Evolutionary conservation across 37 sponge, comb jelly and placozoan genomes (phyloP).

Genomic region (Bolinopsis microptera): DNA sequence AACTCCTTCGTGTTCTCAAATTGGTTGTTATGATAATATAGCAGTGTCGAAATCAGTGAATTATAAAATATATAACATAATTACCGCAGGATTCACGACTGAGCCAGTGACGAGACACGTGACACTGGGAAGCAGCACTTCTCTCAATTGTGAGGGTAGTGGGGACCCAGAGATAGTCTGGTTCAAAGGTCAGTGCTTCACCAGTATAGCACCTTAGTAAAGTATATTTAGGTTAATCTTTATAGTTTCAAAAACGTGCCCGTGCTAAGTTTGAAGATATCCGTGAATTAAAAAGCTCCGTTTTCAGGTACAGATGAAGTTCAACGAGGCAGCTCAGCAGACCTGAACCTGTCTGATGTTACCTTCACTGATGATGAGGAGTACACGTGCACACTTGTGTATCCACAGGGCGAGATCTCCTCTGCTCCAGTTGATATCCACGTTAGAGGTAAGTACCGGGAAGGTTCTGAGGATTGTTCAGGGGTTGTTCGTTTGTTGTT

Average conservation of each 20-base stretch:
- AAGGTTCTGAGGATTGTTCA: no score
- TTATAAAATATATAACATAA: no score
- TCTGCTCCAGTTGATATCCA: background rate
- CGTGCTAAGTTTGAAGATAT: background rate
- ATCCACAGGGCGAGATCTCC: conserved; percentile 44
- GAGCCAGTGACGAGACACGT: background rate
- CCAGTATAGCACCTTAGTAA: no score
- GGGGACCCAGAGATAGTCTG: conserved; percentile 6
- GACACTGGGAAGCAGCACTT: background rate
- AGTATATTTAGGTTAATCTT: background rate
- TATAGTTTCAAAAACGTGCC: no score
- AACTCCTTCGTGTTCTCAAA: no score
- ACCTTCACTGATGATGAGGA: background rate
- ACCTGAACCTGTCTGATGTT: background rate
- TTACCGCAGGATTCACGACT: background rate
- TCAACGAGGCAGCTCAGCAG: background rate
- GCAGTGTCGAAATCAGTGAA: no score
- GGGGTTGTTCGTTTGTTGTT: no score
- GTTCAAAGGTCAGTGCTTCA: conserved; percentile 51
- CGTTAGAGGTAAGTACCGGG: conserved; percentile 34
- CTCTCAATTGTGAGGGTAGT: conserved; percentile 11
- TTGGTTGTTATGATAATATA: no score
- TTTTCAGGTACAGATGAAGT: background rate
- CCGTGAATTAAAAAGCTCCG: background rate
- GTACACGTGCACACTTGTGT: conserved; percentile 32